A percentile compares a stretch with the other conserved stretches of the same genome.
phyloP scores from a whole-genome alignment of 2,113 vertebrate species.

The Hydropotes inermis region DNA sequence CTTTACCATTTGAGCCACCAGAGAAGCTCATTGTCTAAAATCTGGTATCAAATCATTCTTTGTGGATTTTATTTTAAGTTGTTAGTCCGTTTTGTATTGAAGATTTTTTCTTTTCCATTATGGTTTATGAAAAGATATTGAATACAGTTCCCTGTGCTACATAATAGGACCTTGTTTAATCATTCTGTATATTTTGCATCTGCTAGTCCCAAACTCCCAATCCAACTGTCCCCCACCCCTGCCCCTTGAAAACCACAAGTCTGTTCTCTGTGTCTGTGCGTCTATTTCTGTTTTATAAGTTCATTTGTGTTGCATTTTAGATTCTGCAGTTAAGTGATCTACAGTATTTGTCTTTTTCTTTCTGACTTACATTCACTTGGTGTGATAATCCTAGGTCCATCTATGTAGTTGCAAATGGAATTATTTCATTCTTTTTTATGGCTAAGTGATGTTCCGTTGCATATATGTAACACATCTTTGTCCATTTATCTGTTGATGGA shows the following conservation, averaged over 20 bases:
- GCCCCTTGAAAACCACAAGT: neutral
- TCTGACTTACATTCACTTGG: neutral
- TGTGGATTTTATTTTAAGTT: neutral
- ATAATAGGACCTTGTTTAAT: neutral
- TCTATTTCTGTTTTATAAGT: neutral
- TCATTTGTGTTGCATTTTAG: neutral
- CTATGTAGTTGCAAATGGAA: neutral
- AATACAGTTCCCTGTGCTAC: neutral
- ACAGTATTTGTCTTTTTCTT: neutral
- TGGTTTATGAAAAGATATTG: neutral
- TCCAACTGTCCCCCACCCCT: neutral
- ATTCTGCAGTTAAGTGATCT: neutral
- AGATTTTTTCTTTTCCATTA: neutral
- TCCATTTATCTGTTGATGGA: neutral
- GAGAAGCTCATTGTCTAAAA: neutral
- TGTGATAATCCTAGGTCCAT: neutral
- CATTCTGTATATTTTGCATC: neutral
- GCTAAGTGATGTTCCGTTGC: neutral
- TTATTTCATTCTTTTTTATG: neutral
- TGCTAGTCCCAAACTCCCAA: neutral
- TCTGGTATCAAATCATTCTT: neutral
- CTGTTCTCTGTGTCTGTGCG: neutral
- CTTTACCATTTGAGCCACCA: neutral
- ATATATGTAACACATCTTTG: neutral
- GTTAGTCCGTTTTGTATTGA: neutral